Percentiles rank a stretch among this genome's conserved stretches.
Conservation (phyloP, 2,797 vertebrate species). For the Chaenodraco wilsoni region DNA sequence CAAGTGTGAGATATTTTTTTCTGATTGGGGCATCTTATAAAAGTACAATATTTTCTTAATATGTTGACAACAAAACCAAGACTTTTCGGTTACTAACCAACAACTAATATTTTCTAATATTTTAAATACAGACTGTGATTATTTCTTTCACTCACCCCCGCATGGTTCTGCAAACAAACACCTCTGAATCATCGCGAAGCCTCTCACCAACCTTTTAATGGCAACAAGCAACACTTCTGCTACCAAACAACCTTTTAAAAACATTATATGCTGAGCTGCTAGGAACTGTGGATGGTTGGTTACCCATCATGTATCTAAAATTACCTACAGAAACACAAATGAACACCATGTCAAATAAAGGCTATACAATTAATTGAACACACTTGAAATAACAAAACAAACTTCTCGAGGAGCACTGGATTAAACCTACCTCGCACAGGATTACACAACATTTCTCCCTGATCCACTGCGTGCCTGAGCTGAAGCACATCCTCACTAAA, state of each 20-base stretch:
- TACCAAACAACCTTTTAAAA: conserved; percentile 18
- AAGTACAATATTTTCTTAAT: conserved; percentile 47
- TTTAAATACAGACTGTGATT: conserved; percentile 53
- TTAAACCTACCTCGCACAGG: conserved; percentile 56
- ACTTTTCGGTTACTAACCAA: conserved; percentile 57
- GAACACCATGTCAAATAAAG: conserved; percentile 11
- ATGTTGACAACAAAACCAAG: conserved; percentile 54
- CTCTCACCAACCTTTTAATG: conserved; percentile 18
- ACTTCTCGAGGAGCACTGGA: conserved; percentile 47
- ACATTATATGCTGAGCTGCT: conserved; percentile 25
- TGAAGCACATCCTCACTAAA: conserved; percentile 15
- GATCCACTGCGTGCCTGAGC: conserved; percentile 32
- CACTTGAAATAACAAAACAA: conserved; percentile 18
- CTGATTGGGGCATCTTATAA: conserved; percentile 58
- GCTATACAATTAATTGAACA: background rate
- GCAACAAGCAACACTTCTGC: conserved; percentile 40
- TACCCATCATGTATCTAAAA: conserved; percentile 8
- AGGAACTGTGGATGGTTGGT: conserved; percentile 13
- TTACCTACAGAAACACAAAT: conserved; percentile 15
- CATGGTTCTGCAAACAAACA: conserved; percentile 33
- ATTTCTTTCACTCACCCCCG: conserved; percentile 32
- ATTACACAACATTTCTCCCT: conserved; percentile 21
- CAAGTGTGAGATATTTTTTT: conserved; percentile 50
- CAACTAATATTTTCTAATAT: conserved; percentile 37
- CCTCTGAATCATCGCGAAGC: conserved; percentile 24